A percentile compares a stretch with the other conserved stretches of the same genome.
Evolutionary conservation across 2,888 invertebrate genomes (phyloP).

Genomic region (Ametastegia equiseti): DNA sequence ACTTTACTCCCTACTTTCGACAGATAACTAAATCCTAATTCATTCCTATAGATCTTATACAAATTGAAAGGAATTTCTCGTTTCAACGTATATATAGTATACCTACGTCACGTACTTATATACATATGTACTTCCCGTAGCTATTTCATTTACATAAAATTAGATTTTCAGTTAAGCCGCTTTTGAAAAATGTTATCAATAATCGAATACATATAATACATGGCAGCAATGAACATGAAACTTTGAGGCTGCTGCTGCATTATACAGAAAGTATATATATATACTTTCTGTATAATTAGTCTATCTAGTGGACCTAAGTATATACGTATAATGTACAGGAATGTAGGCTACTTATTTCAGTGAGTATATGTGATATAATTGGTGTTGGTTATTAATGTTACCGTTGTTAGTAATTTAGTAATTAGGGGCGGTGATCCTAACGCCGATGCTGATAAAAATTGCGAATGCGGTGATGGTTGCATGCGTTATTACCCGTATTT

Average conservation of each 20-base stretch:
- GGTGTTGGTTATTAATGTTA: conserved; percentile 11
- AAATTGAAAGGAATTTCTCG: not conserved
- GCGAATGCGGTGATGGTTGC: conserved; percentile 25
- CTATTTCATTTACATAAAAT: no score
- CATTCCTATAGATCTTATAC: not conserved
- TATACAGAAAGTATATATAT: not conserved
- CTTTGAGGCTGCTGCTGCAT: no score
- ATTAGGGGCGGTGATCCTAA: not conserved
- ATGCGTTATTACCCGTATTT: conserved; percentile 16
- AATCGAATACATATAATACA: no score
- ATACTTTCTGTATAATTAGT: conserved; percentile 2
- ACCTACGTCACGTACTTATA: not conserved
- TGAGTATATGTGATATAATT: conserved; percentile 3
- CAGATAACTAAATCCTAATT: not conserved
- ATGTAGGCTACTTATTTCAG: not conserved
- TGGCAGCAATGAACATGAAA: no score
- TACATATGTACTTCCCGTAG: no score
- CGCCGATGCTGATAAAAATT: no score
- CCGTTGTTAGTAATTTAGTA: conserved; percentile 10
- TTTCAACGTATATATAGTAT: not conserved
- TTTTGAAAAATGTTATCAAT: no score
- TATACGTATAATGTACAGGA: not conserved
- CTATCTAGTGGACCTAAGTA: not conserved
- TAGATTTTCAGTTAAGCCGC: not conserved
- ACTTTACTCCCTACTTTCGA: conserved; percentile 24